Conservation (phyloP, 2,113 vertebrate species). For the Poeciliopsis turrubarensis region DNA sequence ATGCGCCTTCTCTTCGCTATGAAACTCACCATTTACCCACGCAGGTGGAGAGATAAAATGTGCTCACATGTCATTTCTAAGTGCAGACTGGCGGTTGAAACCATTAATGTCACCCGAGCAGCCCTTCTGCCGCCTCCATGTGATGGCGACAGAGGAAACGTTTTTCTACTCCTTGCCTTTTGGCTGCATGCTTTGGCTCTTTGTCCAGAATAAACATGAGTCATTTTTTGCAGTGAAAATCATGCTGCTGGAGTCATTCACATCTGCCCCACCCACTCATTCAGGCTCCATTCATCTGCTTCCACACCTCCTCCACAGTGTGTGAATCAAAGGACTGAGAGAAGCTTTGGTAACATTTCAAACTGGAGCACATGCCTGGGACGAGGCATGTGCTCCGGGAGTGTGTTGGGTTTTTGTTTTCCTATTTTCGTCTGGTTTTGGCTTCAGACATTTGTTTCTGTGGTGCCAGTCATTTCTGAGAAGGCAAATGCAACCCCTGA, state of each 20-base stretch:
- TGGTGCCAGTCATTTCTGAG: constrained; percentile 13
- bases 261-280: constrained; percentile 33
- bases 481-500: not conserved
- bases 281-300: constrained; percentile 37
- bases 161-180: not conserved
- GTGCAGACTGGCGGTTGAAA: not conserved
- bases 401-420: not conserved
- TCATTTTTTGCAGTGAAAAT: constrained; percentile 27
- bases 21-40: not conserved
- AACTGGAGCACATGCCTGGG: constrained; percentile 20
- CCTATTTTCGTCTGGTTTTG: constrained; percentile 7
- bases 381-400: constrained; percentile 22
- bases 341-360: constrained; percentile 29
- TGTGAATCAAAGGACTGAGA: constrained; percentile 28
- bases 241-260: constrained; percentile 28
- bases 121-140: not conserved
- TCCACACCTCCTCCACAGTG: constrained; percentile 40
- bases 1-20: not conserved
- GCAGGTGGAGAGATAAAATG: not conserved
- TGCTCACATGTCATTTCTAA: not conserved
- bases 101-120: not conserved
- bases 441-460: constrained; percentile 8
- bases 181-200: not conserved
- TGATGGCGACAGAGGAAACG: constrained; percentile 36
- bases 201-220: constrained; percentile 9